Base-by-base conservation (phyloP, 2,888 invertebrate genomes). In the Caprella mutica region DNA sequence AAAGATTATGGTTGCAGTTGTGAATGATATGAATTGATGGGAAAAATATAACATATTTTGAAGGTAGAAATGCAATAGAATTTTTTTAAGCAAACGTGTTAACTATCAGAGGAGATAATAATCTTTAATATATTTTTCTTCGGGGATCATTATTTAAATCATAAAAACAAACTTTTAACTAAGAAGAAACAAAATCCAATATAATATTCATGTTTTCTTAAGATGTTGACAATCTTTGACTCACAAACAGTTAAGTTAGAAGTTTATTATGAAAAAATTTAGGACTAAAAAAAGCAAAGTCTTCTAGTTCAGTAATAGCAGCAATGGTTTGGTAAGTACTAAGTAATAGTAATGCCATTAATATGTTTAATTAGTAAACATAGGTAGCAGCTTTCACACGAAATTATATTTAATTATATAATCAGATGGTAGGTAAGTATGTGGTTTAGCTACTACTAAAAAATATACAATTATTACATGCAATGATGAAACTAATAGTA, bases 341-440 rank as follows among this genome's bases (percentile, higher is more conserved):
- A 19, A 17, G 44, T 26, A 59, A 21, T 52, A 14, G 14, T 21
- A 21, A 21, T 27, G 14, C 19, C 12, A 26, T 14, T 24, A n/a
- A 29, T 26, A 19, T 21, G 12, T 17, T 19, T 8, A 8, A n/a
- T 8, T 52, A 23, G 52, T 53, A 52, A 26, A 12, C 23, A 46
- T 26, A n/a, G 19, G 17, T 27, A 17, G 30, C 14, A 23, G 26
- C 23, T 26, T 4, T 1, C 17, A n/a, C 21, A 5, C 12, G 23
- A 5, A 26, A 55, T 9, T 9, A 55, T 23, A 6, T 9, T 17
- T 23, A n/a, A 14, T 26, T 26, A 14, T 26, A 27, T 21, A 55
- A 55, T 21, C 23, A 55, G 21, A 55, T 26, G 14, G 14, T 19
- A 12, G 38, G 38, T 44, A 52, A 21, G 12, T 21, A 44, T 52